Conservation (phyloP, 2,888 invertebrate species). For the Limnephilus lunatus region DNA sequence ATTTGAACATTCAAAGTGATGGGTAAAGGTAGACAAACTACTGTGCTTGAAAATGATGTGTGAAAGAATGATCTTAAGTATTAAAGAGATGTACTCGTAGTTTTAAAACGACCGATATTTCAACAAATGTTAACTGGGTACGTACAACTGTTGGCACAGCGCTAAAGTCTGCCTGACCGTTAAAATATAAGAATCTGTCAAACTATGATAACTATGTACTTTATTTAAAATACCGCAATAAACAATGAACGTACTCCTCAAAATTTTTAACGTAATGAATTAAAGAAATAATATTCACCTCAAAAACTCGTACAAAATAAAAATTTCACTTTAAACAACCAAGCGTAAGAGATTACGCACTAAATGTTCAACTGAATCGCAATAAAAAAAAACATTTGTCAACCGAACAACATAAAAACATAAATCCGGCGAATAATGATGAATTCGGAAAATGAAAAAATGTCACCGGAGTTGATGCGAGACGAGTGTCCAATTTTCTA, state of each 20-base stretch:
- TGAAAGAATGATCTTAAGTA: too few species aligned
- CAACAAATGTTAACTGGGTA: too few species aligned
- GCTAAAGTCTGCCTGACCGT: background rate
- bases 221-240: too few species aligned
- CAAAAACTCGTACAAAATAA: background rate
- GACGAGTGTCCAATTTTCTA: conserved; percentile 4
- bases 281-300: background rate
- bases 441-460: background rate
- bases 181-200: background rate
- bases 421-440: background rate
- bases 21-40: too few species aligned
- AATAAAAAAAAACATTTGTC: background rate
- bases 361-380: background rate
- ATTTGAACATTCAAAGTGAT: too few species aligned
- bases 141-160: too few species aligned
- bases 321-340: background rate
- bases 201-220: too few species aligned
- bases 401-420: background rate
- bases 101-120: too few species aligned
- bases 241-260: background rate
- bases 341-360: background rate
- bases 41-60: too few species aligned
- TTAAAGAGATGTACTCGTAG: too few species aligned
- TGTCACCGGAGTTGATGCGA: background rate
- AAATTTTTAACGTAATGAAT: background rate